Percentiles rank a stretch among this genome's conserved stretches.
Conservation (phyloP, 2,797 vertebrate genomes). For the Calcarius lapponicus region DNA sequence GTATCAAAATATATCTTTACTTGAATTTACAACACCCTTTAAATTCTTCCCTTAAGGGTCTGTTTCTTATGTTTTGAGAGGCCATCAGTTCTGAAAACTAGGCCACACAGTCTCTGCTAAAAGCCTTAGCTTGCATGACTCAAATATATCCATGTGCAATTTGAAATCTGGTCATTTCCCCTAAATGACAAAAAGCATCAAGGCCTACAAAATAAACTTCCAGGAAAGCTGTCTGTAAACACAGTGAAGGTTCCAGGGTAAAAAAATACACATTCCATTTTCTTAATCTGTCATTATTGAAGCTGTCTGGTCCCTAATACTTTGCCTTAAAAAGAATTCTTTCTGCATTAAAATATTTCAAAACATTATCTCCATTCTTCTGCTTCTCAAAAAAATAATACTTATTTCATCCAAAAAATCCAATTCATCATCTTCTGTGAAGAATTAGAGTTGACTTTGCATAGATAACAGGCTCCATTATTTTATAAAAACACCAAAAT, state of each 20-base stretch:
- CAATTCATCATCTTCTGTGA: slow-evolving; percentile 2
- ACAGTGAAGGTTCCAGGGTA: slow-evolving; percentile 37
- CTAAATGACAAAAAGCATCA: slow-evolving; percentile 1
- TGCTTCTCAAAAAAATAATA: neutral
- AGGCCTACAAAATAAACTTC: neutral
- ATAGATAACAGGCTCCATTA: slow-evolving; percentile 9
- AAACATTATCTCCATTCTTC: slow-evolving; percentile 12
- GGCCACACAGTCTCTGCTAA: neutral
- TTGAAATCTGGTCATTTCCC: neutral
- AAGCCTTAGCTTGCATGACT: neutral
- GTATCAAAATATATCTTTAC: slow-evolving; percentile 12
- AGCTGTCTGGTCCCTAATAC: neutral
- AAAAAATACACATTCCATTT: slow-evolving; percentile 46
- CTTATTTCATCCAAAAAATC: neutral
- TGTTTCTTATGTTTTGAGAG: neutral
- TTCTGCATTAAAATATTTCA: slow-evolving; percentile 53
- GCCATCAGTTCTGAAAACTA: neutral
- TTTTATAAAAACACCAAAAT: neutral
- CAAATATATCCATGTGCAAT: neutral
- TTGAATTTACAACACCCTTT: neutral
- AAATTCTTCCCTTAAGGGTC: neutral
- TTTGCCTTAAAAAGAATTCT: slow-evolving; percentile 25
- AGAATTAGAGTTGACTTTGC: slow-evolving; percentile 28
- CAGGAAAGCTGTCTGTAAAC: slow-evolving; percentile 17
- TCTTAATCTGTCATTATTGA: neutral